Evolutionary conservation across 2,888 invertebrate genomes (phyloP), one percentile per base, ranked within the genome.

Genomic region (Ceratothoa steindachneri): DNA sequence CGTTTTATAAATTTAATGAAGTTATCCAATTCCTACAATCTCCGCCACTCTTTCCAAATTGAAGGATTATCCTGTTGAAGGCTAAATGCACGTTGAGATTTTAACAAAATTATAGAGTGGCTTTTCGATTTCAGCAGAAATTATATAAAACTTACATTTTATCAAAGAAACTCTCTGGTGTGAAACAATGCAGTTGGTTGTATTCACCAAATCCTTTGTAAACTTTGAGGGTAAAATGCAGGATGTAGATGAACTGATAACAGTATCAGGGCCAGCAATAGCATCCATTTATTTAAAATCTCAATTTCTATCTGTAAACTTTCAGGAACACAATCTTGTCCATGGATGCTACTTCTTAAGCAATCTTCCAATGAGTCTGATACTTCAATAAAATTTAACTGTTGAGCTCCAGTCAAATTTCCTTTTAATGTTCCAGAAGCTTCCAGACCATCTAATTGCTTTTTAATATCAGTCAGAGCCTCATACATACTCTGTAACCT

Each of bases 281-380:
- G 66, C 22, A 69, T 80, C 80, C 27, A 80, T 52, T 24, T 80
- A 55, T 24, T 74, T 65, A 67, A 75, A 80, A 97, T 88, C 82
- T 90, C 89, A 77, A 88, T 88, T 83, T 98, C 97, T 81, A 96
- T 84, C 0, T 93, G 91, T 29, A 97, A 84, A 80, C 89, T 89
- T 86, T 98, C 97, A 1, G 96, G 95, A 0, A 97, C 91, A 84
- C 96, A 96, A 87, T 98, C 97, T 86, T 97, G 93, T 41, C 95
- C 88, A 80, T 94, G 89, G 69, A 91, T 86, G 0, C 95, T 92
- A 75, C 88, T 90, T 82, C 90, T 89, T 0, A 92, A 89, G 30
- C 91, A 88, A 24, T 90, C 89, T 51, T 87, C 88, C 69, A 97
- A 84, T 81, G 88, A 89, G 0, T 87, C 88, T 0, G 89, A 88